Base-by-base conservation (phyloP, 2,797 vertebrate genomes). In the Zenarchopterus dispar region DNA sequence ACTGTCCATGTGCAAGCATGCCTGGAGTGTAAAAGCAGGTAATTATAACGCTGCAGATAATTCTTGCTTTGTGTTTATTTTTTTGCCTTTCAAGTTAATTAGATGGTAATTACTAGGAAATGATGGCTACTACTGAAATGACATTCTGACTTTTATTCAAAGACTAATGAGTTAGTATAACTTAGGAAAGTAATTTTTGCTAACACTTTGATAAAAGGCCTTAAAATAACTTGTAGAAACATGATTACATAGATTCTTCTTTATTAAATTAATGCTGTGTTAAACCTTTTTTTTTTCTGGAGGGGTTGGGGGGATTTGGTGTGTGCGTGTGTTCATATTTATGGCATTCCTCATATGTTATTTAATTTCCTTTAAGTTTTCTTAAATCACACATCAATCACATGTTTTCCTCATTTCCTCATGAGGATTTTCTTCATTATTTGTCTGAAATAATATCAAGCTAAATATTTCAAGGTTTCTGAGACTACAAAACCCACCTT, bases 21-120 rank as follows among this genome's bases (percentile, higher is more conserved):
- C 62, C 82, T 64, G 52, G 16, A 43, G 62, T 71, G 56, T 74
- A 71, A 84, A 81, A 68, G 70, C 73, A 77, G 75, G 67, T 81
- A 76, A 83, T 86, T 86, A 82, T 71, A 75, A 75, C 67, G 80
- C 61, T 73, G 64, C 31, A 49, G 53, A 67, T 65, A 67, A 64
- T 65, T 78, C 54, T 56, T 75, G 53, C 57, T 75, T 61, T 73
- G 72, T 70, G 57, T 64, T 56, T 45, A 4, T 62, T 46, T 62
- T 58, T 51, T 44, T 23, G 8, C 51, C 59, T 45, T 67, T 62
- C 2, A 61, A 52, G 45, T 65, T 79, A 76, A 83, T 82, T 69
- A 62, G 46, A 77, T 71, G 44, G 62, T 72, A 84, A 86, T 84
- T 17, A 72, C 71, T 48, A 56, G 55, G 70, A 54, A 75, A 73